Evolutionary conservation across 2,888 invertebrate genomes (phyloP), one percentile per base, ranked within the genome.

Genomic region (Erebia palarica): DNA sequence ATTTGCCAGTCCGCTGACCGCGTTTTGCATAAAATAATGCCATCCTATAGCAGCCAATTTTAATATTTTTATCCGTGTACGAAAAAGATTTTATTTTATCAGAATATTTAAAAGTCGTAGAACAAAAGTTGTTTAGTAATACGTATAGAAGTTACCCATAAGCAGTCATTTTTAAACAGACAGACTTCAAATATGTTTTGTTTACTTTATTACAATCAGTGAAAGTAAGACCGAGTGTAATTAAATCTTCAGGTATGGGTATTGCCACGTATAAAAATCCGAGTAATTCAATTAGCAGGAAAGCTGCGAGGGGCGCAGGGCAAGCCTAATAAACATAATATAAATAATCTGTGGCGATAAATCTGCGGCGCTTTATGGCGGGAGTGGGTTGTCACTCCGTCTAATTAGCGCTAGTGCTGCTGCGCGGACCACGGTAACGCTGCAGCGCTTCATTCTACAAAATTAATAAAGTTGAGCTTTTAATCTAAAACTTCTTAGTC

Each of bases 291-390:
- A 93, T 93, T 92, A 93, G 88, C 81, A 83, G 87, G 86, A 92
- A 92, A 91, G 92, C 90, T 71, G 85, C 78, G 83, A 82, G 84
- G 85, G 85, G 81, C 80, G 84, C 84, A 84, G 87, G 90, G 91
- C 85, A 88, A 86, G 91, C 84, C 91, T 92, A 91, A 92, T 92
- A 92, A 92, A 92, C 92, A 92, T 92, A 92, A 92, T 92, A 92
- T 92, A 92, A 93, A 92, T 93, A 92, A 92, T 93, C 92, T 92
- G 87, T 78, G 85, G 88, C 91, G 91, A 92, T 92, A 93, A 92
- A 92, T 92, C 93, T 92, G 91, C 88, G 88, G 87, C 91, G 90
- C 88, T 92, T 92, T 92, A 92, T 90, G 91, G 88, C 89, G 86
- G 91, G 92, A 92, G 92, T 91, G 93, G 92, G 92, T 92, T 92